These are phyloP conservation scores for Kryphioiulus occultus DNA, from an alignment of 2,888 invertebrate genomes.

Conservation along the genomic window DNA sequence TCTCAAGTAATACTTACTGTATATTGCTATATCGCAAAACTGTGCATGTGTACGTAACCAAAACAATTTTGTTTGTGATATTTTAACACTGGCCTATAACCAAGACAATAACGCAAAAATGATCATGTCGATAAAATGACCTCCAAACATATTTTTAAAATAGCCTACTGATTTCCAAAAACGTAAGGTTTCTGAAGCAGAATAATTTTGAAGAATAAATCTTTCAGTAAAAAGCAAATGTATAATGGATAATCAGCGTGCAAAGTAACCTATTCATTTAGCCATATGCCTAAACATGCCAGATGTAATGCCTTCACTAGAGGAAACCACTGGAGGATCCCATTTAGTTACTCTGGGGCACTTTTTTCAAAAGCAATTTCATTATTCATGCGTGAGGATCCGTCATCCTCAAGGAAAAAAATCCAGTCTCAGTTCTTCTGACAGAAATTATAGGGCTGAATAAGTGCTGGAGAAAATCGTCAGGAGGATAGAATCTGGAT, in stretches of 20 bases:
- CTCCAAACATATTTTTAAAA: no score
- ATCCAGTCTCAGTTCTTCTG: neutral
- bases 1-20: no score
- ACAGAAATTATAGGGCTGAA: conserved; percentile 29
- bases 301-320: neutral
- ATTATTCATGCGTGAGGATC: conserved; percentile 27
- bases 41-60: no score
- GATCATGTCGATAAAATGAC: no score
- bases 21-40: no score
- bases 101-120: no score
- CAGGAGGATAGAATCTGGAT: neutral
- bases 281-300: neutral
- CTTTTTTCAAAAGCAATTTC: conserved; percentile 20
- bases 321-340: neutral
- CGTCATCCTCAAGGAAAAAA: conserved; percentile 39
- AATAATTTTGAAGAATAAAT: no score
- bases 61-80: no score
- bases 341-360: conserved; percentile 17
- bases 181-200: no score
- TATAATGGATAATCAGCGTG: neutral
- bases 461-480: conserved; percentile 28
- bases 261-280: neutral
- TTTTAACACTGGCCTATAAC: no score
- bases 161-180: no score
- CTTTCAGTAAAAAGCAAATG: no score